Evolutionary conservation across 2,888 invertebrate genomes (phyloP).

Genomic region (Polydrusus tereticollis): DNA sequence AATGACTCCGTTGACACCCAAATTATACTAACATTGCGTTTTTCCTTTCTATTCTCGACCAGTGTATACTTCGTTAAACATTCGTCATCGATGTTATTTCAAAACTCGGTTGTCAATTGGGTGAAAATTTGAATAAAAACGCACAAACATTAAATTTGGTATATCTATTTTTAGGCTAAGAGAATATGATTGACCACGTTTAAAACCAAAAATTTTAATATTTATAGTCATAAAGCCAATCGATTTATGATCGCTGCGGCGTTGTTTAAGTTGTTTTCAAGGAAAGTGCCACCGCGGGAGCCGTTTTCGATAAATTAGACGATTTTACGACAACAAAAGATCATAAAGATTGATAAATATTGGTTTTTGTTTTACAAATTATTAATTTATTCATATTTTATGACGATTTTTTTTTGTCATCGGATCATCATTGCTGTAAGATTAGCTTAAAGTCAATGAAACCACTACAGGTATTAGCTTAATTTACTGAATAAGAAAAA

Average conservation of each 20-base stretch:
- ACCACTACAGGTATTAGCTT: no score
- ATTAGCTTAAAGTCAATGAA: no score
- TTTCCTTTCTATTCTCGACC: not conserved
- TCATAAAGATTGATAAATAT: constrained; percentile 26
- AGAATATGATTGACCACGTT: constrained; percentile 6
- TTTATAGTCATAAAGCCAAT: constrained; percentile 32
- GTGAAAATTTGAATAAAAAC: constrained; percentile 4
- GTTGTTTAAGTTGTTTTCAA: constrained; percentile 31
- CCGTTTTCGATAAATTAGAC: constrained; percentile 37
- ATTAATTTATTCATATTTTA: constrained; percentile 15
- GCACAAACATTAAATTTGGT: not conserved
- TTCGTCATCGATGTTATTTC: not conserved
- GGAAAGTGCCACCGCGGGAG: constrained; percentile 31
- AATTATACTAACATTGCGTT: no score
- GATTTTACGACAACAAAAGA: constrained; percentile 33
- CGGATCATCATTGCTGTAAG: no score
- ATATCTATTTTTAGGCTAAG: not conserved
- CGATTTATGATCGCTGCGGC: constrained; percentile 5
- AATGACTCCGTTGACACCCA: no score
- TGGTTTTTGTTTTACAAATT: constrained; percentile 7
- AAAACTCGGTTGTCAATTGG: constrained; percentile 1
- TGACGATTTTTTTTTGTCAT: not conserved
- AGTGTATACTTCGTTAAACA: not conserved
- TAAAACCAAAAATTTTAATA: constrained; percentile 13
- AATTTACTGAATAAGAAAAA: no score